Base-by-base conservation (phyloP, 2,797 vertebrate genomes). In the Ceyx erithaca region DNA sequence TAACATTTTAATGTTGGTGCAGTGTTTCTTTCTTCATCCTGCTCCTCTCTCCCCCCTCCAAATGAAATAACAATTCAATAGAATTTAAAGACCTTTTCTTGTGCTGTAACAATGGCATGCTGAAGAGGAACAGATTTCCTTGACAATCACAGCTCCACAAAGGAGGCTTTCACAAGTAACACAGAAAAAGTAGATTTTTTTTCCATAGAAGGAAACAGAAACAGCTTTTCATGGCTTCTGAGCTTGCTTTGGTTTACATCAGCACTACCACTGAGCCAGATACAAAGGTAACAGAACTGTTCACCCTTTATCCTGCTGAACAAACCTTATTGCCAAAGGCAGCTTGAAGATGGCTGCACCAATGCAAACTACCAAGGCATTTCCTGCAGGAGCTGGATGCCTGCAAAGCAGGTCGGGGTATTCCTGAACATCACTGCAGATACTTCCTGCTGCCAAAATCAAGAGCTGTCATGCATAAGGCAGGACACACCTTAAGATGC, bases 91-190 rank as follows among this genome's bases (percentile, higher is more conserved):
- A 77, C 54, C 63, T 89, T 93, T 92, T 92, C 70, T 95, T 80
- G 28, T 79, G 37, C 46, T 78, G 10, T 64, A 91, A 95, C 83
- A 91, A 94, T 43, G 71, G 45, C 67, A 82, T 49, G 21, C 52
- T 94, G 86, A 95, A 96, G 83, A 94, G 58, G 68, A 93, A 90
- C 80, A 78, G 31, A 83, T 92, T 94, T 95, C 77, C 68, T 88
- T 95, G 86, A 80, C 86, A 89, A 82, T 93, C 79, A 69, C 28
- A 48, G 45, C 33, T 85, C 52, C 37, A 90, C 84, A 93, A 93
- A 87, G 80, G 30, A 84, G 22, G 20, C 22, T 92, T 89, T 94
- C 54, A 69, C 51, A 80, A 46, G 45, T 19, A 75, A 58, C 45
- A 43, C 12, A 54, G 64, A 73, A 79, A 66, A 91, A 58, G 23